Evolutionary conservation across 2,113 vertebrate genomes (phyloP), one percentile per base, ranked within the genome.

Genomic region (Delphinapterus leucas): DNA sequence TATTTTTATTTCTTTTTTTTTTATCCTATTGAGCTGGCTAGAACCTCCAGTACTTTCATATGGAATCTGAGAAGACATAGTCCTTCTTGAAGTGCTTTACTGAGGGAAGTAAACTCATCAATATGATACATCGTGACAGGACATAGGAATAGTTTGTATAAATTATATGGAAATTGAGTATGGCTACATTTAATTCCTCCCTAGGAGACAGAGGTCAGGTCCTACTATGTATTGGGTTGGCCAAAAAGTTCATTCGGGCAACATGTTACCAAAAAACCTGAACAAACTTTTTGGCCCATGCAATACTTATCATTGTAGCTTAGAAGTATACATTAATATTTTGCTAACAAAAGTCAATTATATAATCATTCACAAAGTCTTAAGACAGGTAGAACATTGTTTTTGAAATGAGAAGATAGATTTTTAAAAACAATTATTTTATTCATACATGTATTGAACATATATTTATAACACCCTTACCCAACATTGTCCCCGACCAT

Each of bases 271-370:
- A 5, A 55, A 55, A 55, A 55, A 55, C 53, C 53, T 55, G 18
- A 55, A 55, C 17, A 20, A 55, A 55, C 53, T 7, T 55, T 55
- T 55, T 55, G 53, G 18, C 18, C 18, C 15, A 55, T 20, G 17
- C 53, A 55, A 20, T 55, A 55, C 53, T 55, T 55, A 92, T 10
- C 36, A 77, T 12, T 73, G 12, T 83, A 67, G 26, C 23, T 80
- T 84, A 73, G 91, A 84, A 21, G 17, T 70, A 79, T 41, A 97
- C 86, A 89, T 61, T 95, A 83, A 81, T 49, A 77, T 88, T 74
- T 84, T 85, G 31, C 47, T 89, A 68, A 84, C 10, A 60, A 15
- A 76, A 67, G 12, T 67, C 33, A 81, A 53, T 60, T 70, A 85
- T 74, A 53, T 53, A 80, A 94, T 17, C 36, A 80, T 80, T 91